Base-by-base conservation (phyloP, 2,888 invertebrate genomes). In the Cephus runcator region DNA sequence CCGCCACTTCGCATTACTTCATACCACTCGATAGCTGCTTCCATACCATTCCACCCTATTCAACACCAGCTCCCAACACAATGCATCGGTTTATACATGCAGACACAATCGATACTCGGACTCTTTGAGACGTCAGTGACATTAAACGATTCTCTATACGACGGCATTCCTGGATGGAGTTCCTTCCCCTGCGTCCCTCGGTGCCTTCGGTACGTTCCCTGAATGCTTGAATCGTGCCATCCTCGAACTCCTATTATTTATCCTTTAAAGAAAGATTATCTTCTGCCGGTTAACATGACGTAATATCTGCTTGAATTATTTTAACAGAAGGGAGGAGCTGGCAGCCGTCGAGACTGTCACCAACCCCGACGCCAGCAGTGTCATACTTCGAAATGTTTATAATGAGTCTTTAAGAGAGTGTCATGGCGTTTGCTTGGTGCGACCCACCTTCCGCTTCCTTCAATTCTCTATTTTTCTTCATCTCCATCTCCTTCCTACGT, bases 391-490 rank as follows among this genome's bases (percentile, higher is more conserved):
- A 56, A 56, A 15, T 15, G 23, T 56, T 56, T 71, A 71, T 71
- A 71, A 71, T 34, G 71, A 71, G 71, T 71, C 71, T 31, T 71
- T 71, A 71, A 71, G 15, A 33, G 71, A 73, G 75, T 73, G 69
- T 69, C 79, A 74, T 56, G 69, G 33, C 35, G n/a, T 69, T 33
- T 34, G 40, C 34, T 77, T 74, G 76, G 69, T 36, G 73, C 81
- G 34, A 56, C 31, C 15, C 35, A 56, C 15, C 15, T 31, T 6
- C 23, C 23, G 12, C n/a, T 15, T 15, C 23, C 31, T 12, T 74
- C 4, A 68, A 75, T 77, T 77, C 73, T 79, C 79, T 36, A 23
- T 76, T 77, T 77, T 79, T 79, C 34, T 23, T 74, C 35, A 9
- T 35, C 74, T 74, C 36, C n/a, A 23, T 23, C 74, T 12, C 74